A percentile compares a stretch with the other conserved stretches of the same genome.
phyloP scores from a whole-genome alignment of 30 jellyfish, hydroid and myxozoan genomes.

The Turritopsis rubra region DNA sequence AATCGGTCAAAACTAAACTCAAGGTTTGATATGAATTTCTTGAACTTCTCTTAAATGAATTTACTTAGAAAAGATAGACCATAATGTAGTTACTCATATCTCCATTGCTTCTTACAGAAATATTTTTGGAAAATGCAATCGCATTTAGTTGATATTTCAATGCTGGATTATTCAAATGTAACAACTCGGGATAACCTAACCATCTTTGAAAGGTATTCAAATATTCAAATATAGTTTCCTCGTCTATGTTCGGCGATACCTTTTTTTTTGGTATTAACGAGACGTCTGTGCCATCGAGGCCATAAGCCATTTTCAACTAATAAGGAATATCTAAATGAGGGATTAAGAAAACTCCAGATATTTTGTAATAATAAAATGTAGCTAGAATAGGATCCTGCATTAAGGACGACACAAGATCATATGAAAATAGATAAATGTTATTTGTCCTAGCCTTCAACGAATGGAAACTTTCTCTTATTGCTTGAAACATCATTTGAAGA shows the following conservation, averaged over 20 bases:
- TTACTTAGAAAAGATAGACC: too few relatives aligned
- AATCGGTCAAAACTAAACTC: conserved; percentile 47
- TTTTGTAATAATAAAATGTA: too few relatives aligned
- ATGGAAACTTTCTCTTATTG: conserved; percentile 71
- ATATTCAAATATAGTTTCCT: too few relatives aligned
- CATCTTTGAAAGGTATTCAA: conserved; percentile 22
- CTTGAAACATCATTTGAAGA: conserved; percentile 58
- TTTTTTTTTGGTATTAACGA: background rate
- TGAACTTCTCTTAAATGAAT: too few relatives aligned
- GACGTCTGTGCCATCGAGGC: background rate
- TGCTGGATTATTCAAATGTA: conserved; percentile 42
- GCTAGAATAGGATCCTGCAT: too few relatives aligned
- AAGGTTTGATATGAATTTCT: conserved; percentile 45
- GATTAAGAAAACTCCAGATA: too few relatives aligned
- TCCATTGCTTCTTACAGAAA: conserved; percentile 39
- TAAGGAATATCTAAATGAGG: too few relatives aligned
- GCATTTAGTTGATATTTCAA: conserved; percentile 60
- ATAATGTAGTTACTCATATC: background rate
- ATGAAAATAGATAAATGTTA: background rate
- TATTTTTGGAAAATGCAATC: conserved; percentile 80
- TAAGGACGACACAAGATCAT: too few relatives aligned
- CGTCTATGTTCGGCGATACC: too few relatives aligned
- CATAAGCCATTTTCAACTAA: too few relatives aligned
- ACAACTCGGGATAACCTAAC: conserved; percentile 1
- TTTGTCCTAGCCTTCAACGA: conserved; percentile 58